Conservation (phyloP, 2,797 vertebrate species). For the Selene dorsalis region DNA sequence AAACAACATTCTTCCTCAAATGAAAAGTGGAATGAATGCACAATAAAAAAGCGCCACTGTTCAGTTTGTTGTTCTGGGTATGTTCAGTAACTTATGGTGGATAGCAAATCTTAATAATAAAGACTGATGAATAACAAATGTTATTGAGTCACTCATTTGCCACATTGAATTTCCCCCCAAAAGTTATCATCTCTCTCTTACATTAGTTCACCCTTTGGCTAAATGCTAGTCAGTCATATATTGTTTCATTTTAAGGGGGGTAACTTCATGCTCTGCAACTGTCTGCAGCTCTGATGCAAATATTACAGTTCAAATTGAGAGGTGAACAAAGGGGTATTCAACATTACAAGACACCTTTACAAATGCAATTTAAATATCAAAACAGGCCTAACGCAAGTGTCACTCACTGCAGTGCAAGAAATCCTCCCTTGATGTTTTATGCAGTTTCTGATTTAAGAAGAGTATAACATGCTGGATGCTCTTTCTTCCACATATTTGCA, state of each 20-base stretch:
- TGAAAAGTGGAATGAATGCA: background rate
- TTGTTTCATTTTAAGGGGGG: background rate
- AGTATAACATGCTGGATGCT: background rate
- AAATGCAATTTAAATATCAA: background rate
- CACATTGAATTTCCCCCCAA: background rate
- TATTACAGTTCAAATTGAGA: conserved; percentile 1
- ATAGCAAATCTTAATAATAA: background rate
- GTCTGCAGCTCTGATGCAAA: background rate
- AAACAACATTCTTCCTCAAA: background rate
- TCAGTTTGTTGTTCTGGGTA: background rate
- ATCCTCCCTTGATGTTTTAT: too few species aligned
- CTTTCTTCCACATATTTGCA: background rate
- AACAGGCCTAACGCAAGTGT: background rate
- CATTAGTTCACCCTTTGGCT: background rate
- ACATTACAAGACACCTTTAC: background rate
- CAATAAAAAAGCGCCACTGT: background rate
- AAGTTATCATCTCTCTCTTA: background rate
- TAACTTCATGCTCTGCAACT: background rate
- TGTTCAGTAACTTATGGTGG: background rate
- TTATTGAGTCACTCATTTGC: background rate
- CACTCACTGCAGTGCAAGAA: background rate
- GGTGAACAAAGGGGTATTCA: background rate
- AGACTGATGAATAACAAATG: background rate
- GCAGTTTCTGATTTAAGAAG: too few species aligned
- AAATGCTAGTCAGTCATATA: background rate